phyloP scores from a whole-genome alignment of 2,113 vertebrate species.

The Phainopepla nitens region DNA sequence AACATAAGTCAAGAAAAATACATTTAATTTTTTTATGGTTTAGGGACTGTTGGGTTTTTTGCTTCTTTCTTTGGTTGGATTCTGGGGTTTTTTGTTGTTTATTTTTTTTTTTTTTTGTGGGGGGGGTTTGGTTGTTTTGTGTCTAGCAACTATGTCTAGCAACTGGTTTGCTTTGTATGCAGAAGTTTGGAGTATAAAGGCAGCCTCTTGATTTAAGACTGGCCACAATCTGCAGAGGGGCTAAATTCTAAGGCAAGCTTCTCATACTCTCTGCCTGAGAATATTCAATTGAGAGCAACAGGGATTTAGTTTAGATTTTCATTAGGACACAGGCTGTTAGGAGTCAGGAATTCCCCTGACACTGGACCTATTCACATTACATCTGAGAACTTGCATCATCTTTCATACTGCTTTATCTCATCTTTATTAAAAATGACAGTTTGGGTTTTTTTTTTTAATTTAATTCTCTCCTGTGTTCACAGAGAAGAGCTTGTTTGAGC shows the following conservation, averaged over 20 bases:
- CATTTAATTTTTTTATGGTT: not conserved
- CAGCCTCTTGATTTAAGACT: not conserved
- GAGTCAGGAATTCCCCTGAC: not conserved
- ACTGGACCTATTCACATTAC: not conserved
- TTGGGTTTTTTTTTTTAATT: not conserved
- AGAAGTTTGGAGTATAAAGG: not conserved
- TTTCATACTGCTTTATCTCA: not conserved
- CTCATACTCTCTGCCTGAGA: not conserved
- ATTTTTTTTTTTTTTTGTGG: too few species aligned
- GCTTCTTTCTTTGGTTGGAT: not conserved
- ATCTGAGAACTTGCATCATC: not conserved
- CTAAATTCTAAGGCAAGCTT: not conserved
- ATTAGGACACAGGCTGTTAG: not conserved
- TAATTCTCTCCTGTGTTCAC: not conserved
- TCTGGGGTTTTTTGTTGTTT: not conserved
- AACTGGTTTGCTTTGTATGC: not conserved
- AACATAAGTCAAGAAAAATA: not conserved
- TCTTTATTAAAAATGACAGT: not conserved
- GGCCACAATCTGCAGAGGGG: not conserved
- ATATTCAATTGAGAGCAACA: not conserved
- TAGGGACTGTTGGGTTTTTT: not conserved
- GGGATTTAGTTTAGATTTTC: not conserved
- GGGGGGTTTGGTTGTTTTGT: not conserved
- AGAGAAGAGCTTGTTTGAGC: not conserved
- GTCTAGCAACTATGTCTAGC: not conserved